Percentiles rank a stretch among this genome's conserved stretches.
Evolutionary conservation across 2,113 vertebrate genomes (phyloP).

Genomic region (Ailurus styani): DNA sequence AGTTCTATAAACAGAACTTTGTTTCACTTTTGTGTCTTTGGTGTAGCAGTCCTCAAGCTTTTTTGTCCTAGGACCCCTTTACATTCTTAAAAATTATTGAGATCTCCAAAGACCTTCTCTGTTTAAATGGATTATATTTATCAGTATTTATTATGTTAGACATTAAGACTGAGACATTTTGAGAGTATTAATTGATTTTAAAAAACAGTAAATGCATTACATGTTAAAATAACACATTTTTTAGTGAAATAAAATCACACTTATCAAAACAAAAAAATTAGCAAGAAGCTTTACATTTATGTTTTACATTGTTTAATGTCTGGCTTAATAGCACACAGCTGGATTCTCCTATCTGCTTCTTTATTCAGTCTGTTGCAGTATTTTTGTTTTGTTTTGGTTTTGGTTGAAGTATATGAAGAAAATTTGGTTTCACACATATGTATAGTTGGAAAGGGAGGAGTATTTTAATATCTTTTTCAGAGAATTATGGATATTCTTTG

Average conservation of each 20-base stretch:
- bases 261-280: background rate
- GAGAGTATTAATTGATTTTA: background rate
- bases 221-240: background rate
- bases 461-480: background rate
- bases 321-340: background rate
- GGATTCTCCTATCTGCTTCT: background rate
- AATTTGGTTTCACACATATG: background rate
- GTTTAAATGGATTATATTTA: background rate
- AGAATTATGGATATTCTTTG: background rate
- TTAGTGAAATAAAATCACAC: background rate
- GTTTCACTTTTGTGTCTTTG: background rate
- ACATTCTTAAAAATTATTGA: background rate
- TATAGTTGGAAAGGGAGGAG: background rate
- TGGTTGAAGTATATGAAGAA: background rate
- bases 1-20: background rate
- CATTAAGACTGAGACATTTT: background rate
- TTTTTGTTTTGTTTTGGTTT: background rate
- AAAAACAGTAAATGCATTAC: background rate
- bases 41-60: background rate
- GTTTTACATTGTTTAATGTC: background rate
- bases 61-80: background rate
- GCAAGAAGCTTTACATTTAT: background rate
- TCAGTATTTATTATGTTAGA: constrained; percentile 14
- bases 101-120: background rate
- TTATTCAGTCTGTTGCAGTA: background rate